These are phyloP conservation scores for Scomberomorus guttatus DNA, from an alignment of 2,797 vertebrate genomes.

Conservation along the genomic window DNA sequence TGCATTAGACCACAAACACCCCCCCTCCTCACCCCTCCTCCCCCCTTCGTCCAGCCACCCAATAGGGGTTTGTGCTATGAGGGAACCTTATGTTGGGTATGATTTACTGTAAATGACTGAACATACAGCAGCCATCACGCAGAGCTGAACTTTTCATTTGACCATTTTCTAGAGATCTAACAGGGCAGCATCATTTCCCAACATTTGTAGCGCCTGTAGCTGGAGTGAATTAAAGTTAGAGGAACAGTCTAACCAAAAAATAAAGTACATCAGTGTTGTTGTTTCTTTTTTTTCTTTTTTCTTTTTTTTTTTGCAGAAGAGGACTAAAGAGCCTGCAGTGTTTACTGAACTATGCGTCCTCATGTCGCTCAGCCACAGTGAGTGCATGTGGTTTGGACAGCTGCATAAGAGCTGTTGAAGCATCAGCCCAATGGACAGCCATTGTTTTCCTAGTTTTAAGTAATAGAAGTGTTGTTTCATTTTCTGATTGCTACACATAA, in stretches of 20 bases:
- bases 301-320: no score
- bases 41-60: conserved; percentile 2
- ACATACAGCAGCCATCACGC: background rate
- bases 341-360: conserved; percentile 8
- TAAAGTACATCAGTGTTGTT: background rate
- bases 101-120: conserved; percentile 31
- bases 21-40: background rate
- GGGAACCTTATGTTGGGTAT: conserved; percentile 25
- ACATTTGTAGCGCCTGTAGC: background rate
- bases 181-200: background rate
- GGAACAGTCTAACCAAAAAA: background rate
- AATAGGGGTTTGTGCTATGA: conserved; percentile 22
- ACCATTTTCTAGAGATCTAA: background rate
- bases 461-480: background rate
- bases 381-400: background rate
- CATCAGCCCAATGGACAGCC: background rate
- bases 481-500: background rate
- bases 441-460: background rate
- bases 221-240: background rate
- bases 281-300: no score
- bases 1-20: conserved; percentile 73
- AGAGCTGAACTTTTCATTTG: background rate
- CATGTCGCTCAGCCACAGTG: background rate
- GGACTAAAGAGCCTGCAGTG: background rate
- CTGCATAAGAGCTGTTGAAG: background rate